Percentiles rank a stretch among this genome's conserved stretches.
phyloP scores from a whole-genome alignment of 2,113 vertebrate species.

The Oreochromis tanganicae region DNA sequence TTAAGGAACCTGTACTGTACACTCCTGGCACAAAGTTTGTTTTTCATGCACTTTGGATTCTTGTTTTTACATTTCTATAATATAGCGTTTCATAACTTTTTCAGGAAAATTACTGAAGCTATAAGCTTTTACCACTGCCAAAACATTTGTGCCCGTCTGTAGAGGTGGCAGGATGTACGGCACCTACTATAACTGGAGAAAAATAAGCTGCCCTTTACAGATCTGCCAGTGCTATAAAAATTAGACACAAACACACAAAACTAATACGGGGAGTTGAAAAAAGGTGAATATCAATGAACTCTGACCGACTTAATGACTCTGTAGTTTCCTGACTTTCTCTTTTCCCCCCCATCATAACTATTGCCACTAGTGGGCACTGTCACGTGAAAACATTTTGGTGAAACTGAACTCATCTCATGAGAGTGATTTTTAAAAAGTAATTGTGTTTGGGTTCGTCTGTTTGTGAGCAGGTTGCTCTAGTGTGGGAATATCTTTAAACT shows the following conservation, averaged over 20 bases:
- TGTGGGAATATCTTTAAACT: not conserved
- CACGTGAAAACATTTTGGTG: not conserved
- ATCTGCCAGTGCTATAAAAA: not conserved
- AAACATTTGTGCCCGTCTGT: not conserved
- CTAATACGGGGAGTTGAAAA: not conserved
- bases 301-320: not conserved
- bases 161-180: not conserved
- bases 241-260: not conserved
- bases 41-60: not conserved
- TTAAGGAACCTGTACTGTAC: not conserved
- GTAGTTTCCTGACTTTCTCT: not conserved
- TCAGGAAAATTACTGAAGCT: not conserved
- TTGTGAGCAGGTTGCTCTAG: not conserved
- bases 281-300: not conserved
- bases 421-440: not conserved
- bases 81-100: not conserved
- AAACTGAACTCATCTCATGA: not conserved
- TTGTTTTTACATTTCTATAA: not conserved
- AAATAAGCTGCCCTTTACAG: not conserved
- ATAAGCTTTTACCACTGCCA: not conserved
- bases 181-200: not conserved
- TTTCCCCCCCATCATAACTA: not conserved
- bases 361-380: not conserved
- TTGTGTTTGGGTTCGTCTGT: not conserved
- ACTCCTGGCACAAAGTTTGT: not conserved